phyloP scores from a whole-genome alignment of 2,113 vertebrate genomes.

The Tragelaphus buxtoni region DNA sequence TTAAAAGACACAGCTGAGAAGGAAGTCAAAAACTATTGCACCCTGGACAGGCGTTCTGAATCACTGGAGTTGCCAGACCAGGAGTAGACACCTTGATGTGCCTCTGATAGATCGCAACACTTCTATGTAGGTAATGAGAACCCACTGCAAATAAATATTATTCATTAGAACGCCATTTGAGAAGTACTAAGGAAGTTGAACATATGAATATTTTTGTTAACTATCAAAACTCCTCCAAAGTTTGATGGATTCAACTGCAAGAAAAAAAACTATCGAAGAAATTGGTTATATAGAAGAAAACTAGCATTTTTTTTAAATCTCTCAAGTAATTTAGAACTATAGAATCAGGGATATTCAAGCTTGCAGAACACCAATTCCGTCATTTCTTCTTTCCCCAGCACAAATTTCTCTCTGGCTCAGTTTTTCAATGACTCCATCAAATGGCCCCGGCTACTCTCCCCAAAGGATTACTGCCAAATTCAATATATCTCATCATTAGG shows the following conservation, averaged over 20 bases:
- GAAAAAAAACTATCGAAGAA: conserved; percentile 9
- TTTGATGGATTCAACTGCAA: background rate
- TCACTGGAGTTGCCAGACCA: background rate
- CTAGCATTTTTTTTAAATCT: background rate
- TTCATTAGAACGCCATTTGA: background rate
- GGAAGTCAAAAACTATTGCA: background rate
- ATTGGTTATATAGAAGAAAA: conserved; percentile 22
- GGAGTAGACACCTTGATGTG: background rate
- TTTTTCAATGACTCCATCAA: conserved; percentile 47
- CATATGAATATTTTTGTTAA: background rate
- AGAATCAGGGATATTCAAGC: background rate
- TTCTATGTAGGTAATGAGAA: background rate
- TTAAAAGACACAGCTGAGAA: background rate
- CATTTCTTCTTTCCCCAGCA: background rate
- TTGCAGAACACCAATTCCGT: background rate
- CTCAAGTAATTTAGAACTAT: background rate
- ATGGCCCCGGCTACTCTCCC: background rate
- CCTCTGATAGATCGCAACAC: background rate
- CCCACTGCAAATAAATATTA: background rate
- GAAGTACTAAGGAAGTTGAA: background rate
- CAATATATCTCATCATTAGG: conserved; percentile 35
- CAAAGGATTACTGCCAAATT: conserved; percentile 29
- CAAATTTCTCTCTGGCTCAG: conserved; percentile 20
- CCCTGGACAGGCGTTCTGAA: background rate
- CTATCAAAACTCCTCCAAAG: background rate